Percentiles rank a stretch among this genome's conserved stretches.
These are phyloP conservation scores for Macroglossus sobrinus DNA, from an alignment of 2,113 vertebrate species.

Conservation along the genomic window DNA sequence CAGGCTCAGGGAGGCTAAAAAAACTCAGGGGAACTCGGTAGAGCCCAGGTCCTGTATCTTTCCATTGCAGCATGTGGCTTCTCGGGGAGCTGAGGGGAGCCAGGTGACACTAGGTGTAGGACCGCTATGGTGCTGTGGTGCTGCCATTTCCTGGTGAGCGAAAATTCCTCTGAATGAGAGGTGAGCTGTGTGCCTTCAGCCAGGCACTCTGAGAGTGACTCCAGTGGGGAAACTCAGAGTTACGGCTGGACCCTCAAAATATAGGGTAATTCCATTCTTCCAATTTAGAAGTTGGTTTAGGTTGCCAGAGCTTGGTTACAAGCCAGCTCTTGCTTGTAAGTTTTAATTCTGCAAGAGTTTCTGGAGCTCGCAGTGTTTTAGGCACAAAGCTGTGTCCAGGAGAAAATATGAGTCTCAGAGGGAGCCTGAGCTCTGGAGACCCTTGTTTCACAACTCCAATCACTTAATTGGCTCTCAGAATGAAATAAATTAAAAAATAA, in stretches of 20 bases:
- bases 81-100: not conserved
- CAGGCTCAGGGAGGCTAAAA: not conserved
- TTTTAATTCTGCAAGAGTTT: not conserved
- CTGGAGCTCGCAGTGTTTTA: not conserved
- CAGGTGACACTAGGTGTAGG: not conserved
- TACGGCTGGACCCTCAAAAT: not conserved
- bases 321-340: not conserved
- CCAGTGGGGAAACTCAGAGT: not conserved
- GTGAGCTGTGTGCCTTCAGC: not conserved
- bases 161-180: not conserved
- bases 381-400: not conserved
- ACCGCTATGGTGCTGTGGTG: fast-evolving
- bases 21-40: no score
- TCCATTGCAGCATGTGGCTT: fast-evolving
- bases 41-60: fast-evolving
- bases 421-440: not conserved
- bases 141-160: not conserved
- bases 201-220: not conserved
- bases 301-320: not conserved
- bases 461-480: not conserved
- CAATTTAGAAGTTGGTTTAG: not conserved
- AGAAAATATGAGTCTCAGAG: not conserved
- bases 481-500: not conserved
- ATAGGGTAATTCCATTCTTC: not conserved
- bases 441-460: not conserved